These are phyloP conservation scores for Ctenoplectra terminalis DNA, from an alignment of 1,140 invertebrate genomes.

Conservation along the genomic window DNA sequence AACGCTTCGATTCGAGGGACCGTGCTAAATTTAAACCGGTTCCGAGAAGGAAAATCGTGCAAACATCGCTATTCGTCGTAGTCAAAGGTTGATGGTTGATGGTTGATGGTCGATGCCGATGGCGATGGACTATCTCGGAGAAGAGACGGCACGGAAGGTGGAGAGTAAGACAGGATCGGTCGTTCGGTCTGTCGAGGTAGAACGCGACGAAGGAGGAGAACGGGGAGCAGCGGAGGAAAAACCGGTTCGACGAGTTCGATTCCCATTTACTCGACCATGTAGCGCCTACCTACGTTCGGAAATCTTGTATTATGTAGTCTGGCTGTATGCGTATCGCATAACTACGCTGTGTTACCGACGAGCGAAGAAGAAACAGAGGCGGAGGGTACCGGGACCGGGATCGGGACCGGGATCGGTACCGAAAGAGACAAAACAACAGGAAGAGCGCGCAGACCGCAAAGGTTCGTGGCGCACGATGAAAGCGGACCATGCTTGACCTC, in stretches of 20 bases:
- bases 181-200: conserved; percentile 18
- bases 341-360: conserved; percentile 70
- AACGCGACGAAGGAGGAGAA: conserved; percentile 6
- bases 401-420: conserved; percentile 41
- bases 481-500: conserved; percentile 70
- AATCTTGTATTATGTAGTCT: conserved; percentile 79
- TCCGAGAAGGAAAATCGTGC: background rate
- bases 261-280: conserved; percentile 78
- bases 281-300: conserved; percentile 74
- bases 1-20: background rate
- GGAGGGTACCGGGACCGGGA: background rate
- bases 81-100: conserved; percentile 57
- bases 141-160: conserved; percentile 14
- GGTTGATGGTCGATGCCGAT: conserved; percentile 60
- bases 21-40: background rate
- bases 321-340: conserved; percentile 78
- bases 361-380: conserved; percentile 9
- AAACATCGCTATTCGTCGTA: conserved; percentile 18
- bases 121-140: conserved; percentile 54
- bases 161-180: conserved; percentile 4
- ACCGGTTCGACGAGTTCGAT: conserved; percentile 81
- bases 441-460: conserved; percentile 48
- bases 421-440: conserved; percentile 10
- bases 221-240: conserved; percentile 62
- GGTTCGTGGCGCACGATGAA: conserved; percentile 63